Evolutionary conservation across 2,797 vertebrate genomes (phyloP), one percentile per base, ranked within the genome.

Genomic region (Rhinoraja longicauda): DNA sequence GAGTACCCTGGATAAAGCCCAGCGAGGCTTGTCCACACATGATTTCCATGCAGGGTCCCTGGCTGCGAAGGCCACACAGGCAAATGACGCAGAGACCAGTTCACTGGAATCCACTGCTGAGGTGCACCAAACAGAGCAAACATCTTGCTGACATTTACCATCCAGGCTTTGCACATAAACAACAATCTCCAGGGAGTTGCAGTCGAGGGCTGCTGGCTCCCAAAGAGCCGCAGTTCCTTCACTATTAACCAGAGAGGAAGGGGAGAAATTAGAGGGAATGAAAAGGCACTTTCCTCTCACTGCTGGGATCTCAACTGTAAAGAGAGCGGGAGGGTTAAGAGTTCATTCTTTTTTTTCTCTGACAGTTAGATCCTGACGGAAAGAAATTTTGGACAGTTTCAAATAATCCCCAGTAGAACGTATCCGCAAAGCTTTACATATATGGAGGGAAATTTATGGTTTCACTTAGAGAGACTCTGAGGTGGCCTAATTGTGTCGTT

Each of bases 381-480:
- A 88, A 88, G n/a, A 67, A 8, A 36, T 88, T 67, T 88, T 67
- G 62, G 62, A 88, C n/a, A 21, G 84, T 67, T 88, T 88, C 84
- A 62, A 88, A 88, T 36, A 88, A 88, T 67, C 62, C n/a, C 84
- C 84, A 88, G 84, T 36, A 36, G n/a, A 88, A 62, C 59, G 62
- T 88, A 88, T 88, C 84, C 59, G 32, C 84, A 64, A 32, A 29
- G 62, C 19, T 86, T 32, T 88, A 88, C 32, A 64, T 88, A 88
- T 64, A 64, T 21, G 84, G 1, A n/a, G 67, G 59, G 21, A 88
- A 67, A 88, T 88, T 88, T 88, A 88, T 88, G 4, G 62, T 67
- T 19, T 88, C 17, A 88, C 21, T 36, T 39, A 19, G 32, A 39
- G 77, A 78, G 76, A 78, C 59, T 64, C 84, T 64, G n/a, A 62